phyloP scores from a whole-genome alignment of 2,113 vertebrate species.

The Ovis canadensis region DNA sequence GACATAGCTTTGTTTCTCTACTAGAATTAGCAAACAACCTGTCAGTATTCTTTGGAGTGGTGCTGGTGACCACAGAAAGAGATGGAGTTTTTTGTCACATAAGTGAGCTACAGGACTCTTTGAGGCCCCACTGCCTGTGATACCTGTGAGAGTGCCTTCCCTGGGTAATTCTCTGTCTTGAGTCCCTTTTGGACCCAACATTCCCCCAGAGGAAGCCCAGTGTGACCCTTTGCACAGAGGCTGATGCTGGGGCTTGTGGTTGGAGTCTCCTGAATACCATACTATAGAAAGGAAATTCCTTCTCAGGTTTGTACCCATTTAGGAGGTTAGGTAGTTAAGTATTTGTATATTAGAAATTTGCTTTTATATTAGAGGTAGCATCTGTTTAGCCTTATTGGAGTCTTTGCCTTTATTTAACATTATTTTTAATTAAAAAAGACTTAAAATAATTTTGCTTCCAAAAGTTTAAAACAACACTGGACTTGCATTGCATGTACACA shows the following conservation, averaged over 20 bases:
- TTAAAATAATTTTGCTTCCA: background rate
- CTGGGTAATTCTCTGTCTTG: background rate
- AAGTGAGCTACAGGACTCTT: background rate
- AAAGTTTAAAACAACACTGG: background rate
- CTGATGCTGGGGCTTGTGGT: background rate
- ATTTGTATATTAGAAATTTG: background rate
- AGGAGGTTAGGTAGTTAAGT: background rate
- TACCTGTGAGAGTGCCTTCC: background rate
- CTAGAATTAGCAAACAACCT: background rate
- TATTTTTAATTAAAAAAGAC: background rate
- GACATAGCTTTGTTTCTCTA: background rate
- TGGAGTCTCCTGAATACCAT: background rate
- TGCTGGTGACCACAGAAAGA: background rate
- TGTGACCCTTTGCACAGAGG: background rate
- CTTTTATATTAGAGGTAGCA: background rate
- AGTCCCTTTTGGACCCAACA: background rate
- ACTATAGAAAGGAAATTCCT: background rate
- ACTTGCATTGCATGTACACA: background rate
- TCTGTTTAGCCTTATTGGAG: background rate
- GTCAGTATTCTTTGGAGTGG: background rate
- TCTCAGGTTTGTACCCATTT: background rate
- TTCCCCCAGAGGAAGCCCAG: background rate
- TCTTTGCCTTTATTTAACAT: background rate
- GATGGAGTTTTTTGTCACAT: background rate
- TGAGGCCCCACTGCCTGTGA: background rate